Evolutionary conservation across 2,888 invertebrate genomes (phyloP), one percentile per base, ranked within the genome.

Genomic region (Trilocha varians): DNA sequence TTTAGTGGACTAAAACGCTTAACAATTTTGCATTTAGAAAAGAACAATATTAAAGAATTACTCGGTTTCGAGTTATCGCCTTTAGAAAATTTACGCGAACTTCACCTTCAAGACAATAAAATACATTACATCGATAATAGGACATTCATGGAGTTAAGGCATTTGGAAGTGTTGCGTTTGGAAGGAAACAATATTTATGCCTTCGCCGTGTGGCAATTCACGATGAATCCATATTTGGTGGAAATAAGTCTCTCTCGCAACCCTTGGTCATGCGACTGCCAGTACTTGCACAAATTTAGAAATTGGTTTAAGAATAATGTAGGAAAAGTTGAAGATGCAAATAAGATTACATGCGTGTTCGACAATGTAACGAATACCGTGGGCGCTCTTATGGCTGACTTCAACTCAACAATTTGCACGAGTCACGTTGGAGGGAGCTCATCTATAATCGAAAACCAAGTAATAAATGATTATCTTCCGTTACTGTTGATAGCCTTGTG

Each of bases 181-280:
- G 95, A 96, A 71, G 92, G 93, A 59, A 97, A 97, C 80, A 90
- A 90, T 48, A 88, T 97, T 65, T 88, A 89, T 59, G 90, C 91
- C 49, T 96, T 95, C 66, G 91, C 94, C 55, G 92, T 96, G 55
- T 95, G 96, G 95, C 93, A 93, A 72, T 89, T 96, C 65, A 88
- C 90, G 46, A 79, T 89, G 59, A 95, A 95, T 82, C 93, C 94
- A 15, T 94, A 94, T 79, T 88, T 96, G 63, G 92, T 93, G n/a
- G 93, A 93, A 76, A 91, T 97, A 59, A 92, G 92, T 41, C 87
- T 97, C 50, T 89, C 92, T 43, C 91, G 91, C 58, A 97, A 97
- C 73, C 92, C 93, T 39, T 97, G 96, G 96, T 93, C 93, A 50
- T 97, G 97, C 78, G 95, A 95, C 69, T 97, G 97, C 79, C 89